phyloP scores from a whole-genome alignment of 2,888 invertebrate species.

The Ommatoiulus sabulosus region DNA sequence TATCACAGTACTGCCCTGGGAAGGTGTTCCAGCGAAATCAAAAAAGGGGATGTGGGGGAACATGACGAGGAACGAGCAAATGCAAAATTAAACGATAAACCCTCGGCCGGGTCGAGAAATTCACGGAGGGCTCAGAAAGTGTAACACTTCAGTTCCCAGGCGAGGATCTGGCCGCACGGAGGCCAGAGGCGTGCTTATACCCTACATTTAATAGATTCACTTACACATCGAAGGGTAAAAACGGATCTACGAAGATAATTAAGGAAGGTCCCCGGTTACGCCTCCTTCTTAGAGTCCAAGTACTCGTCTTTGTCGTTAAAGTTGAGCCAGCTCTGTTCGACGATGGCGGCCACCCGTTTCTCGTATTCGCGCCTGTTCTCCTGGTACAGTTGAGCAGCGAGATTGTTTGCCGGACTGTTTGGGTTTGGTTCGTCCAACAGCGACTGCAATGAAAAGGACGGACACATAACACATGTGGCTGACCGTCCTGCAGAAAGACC shows the following conservation, averaged over 20 bases:
- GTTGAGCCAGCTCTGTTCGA: slow-evolving; percentile 96
- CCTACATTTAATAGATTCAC: slow-evolving; percentile 43
- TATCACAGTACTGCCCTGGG: slow-evolving; percentile 29
- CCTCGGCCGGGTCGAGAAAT: not conserved
- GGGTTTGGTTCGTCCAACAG: slow-evolving; percentile 99
- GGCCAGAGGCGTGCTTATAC: not conserved
- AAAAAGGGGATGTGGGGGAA: not conserved
- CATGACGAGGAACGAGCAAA: slow-evolving; percentile 12
- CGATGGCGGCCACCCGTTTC: slow-evolving; percentile 98
- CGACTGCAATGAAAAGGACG: slow-evolving; percentile 80
- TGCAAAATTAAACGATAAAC: not conserved
- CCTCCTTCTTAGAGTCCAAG: slow-evolving; percentile 52
- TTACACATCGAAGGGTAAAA: slow-evolving; percentile 25
- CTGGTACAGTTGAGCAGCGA: slow-evolving; percentile 99
- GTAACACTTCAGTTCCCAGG: not conserved
- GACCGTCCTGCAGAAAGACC: not conserved
- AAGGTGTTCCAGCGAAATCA: not conserved
- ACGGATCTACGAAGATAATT: not conserved
- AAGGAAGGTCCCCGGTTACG: not conserved
- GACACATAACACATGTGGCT: slow-evolving; percentile 30
- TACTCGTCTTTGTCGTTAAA: slow-evolving; percentile 53
- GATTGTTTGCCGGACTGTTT: slow-evolving; percentile 98
- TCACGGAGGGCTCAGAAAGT: not conserved
- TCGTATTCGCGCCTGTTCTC: slow-evolving; percentile 99
- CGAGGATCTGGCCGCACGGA: not conserved